Evolutionary conservation across 2,888 invertebrate species (phyloP).

Genomic region (Hecatera dysodea): DNA sequence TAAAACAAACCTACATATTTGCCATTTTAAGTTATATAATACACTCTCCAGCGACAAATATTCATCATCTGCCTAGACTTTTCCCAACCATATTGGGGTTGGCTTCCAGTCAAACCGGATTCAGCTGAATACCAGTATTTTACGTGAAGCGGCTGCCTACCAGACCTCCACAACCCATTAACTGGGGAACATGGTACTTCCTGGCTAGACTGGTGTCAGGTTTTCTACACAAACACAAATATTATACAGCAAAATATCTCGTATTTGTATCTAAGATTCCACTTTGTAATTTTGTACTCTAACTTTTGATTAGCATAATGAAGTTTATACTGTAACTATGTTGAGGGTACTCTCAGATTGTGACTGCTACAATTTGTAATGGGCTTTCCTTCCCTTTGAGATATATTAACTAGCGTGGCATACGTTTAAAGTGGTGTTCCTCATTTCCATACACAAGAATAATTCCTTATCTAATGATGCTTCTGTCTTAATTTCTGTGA

Average conservation of each 20-base stretch:
- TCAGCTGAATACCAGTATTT: too few species aligned
- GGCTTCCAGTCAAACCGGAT: too few species aligned
- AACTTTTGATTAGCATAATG: slow-evolving; percentile 46
- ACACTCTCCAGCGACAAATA: neutral
- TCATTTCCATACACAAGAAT: neutral
- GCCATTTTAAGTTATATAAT: neutral
- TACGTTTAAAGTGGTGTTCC: neutral
- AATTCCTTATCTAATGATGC: too few species aligned
- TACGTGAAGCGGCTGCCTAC: too few species aligned
- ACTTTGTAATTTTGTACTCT: slow-evolving; percentile 11
- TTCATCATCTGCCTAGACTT: too few species aligned
- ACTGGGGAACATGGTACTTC: too few species aligned
- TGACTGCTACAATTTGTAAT: slow-evolving; percentile 52
- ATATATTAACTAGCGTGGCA: slow-evolving; percentile 38
- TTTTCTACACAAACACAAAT: too few species aligned
- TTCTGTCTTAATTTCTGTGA: too few species aligned
- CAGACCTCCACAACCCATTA: too few species aligned
- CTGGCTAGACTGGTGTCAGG: too few species aligned
- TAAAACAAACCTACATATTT: neutral
- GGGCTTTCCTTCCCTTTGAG: slow-evolving; percentile 25
- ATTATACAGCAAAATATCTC: neutral
- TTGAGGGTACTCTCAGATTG: slow-evolving; percentile 18
- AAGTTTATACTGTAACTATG: slow-evolving; percentile 21
- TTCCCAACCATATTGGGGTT: too few species aligned
- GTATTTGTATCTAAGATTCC: slow-evolving; percentile 9